Percentiles rank a stretch among this genome's conserved stretches.
Evolutionary conservation across 2,797 vertebrate species (phyloP).

Genomic region (Cephalopachus bancanus): DNA sequence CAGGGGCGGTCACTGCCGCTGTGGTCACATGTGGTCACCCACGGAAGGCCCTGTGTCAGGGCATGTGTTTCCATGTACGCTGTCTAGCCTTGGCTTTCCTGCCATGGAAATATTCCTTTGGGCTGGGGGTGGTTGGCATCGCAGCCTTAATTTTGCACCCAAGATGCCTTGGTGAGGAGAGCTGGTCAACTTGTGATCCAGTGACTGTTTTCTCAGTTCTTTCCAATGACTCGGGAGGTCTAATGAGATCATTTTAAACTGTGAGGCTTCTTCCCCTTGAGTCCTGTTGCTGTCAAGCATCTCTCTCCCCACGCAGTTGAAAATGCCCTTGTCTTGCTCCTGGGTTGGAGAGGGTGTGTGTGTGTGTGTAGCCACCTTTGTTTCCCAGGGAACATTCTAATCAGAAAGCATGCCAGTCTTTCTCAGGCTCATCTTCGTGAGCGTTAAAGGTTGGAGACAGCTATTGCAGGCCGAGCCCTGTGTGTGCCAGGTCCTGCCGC

Average conservation of each 20-base stretch:
- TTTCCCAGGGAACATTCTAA: constrained; percentile 39
- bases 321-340: neutral
- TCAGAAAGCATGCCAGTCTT: neutral
- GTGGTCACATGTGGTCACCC: constrained; percentile 67
- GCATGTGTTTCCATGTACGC: neutral
- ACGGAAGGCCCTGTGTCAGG: constrained; percentile 65
- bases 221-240: constrained; percentile 56
- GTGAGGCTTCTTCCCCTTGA: constrained; percentile 64
- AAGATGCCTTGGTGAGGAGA: constrained; percentile 56
- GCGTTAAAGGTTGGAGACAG: neutral
- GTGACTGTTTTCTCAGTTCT: constrained; percentile 51
- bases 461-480: neutral
- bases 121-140: neutral
- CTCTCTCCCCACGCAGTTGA: no score
- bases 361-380: neutral
- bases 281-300: neutral
- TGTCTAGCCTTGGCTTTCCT: constrained; percentile 51
- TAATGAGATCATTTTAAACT: constrained; percentile 72
- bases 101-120: constrained; percentile 64
- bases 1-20: constrained; percentile 48
- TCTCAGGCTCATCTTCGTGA: neutral
- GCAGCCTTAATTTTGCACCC: constrained; percentile 58
- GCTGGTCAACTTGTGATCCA: neutral
- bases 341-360: neutral
- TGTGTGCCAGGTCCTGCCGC: neutral